Evolutionary conservation across 2,797 vertebrate species (phyloP).

Genomic region (Champsocephalus esox): DNA sequence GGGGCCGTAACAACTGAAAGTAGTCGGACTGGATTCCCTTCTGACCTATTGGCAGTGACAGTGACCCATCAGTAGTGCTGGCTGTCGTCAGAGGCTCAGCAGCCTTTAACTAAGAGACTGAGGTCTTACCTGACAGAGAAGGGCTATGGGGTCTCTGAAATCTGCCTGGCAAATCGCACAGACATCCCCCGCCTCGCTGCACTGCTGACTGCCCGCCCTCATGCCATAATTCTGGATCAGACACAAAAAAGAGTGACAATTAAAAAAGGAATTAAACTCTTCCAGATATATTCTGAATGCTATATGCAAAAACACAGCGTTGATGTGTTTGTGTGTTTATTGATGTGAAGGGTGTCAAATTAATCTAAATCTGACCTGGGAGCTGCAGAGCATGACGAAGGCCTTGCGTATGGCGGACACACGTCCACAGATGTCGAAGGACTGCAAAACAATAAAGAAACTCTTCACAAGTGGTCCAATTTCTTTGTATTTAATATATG

Average conservation of each 20-base stretch:
- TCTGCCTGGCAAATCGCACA: constrained; percentile 97
- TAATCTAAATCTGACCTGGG: constrained; percentile 89
- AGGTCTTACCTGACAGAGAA: constrained; percentile 92
- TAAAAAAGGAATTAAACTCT: background rate
- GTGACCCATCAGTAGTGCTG: background rate
- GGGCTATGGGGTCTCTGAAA: constrained; percentile 94
- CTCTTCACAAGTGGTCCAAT: too few species aligned
- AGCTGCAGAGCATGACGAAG: constrained; percentile 90
- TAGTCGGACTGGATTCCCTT: background rate
- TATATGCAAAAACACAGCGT: background rate
- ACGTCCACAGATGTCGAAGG: constrained; percentile 95
- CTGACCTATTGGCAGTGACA: background rate
- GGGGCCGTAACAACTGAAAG: background rate
- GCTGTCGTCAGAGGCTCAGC: background rate
- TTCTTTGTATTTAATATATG: too few species aligned
- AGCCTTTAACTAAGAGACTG: background rate
- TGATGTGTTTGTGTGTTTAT: background rate
- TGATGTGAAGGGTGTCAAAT: background rate
- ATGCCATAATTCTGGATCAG: constrained; percentile 90
- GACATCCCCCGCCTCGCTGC: constrained; percentile 93
- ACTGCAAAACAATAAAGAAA: constrained; percentile 83
- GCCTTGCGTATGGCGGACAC: constrained; percentile 93
- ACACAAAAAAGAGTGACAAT: background rate
- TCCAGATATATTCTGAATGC: background rate
- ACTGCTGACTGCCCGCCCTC: constrained; percentile 95